Base-by-base conservation (phyloP, 2,888 invertebrate genomes). In the Tipula unca region DNA sequence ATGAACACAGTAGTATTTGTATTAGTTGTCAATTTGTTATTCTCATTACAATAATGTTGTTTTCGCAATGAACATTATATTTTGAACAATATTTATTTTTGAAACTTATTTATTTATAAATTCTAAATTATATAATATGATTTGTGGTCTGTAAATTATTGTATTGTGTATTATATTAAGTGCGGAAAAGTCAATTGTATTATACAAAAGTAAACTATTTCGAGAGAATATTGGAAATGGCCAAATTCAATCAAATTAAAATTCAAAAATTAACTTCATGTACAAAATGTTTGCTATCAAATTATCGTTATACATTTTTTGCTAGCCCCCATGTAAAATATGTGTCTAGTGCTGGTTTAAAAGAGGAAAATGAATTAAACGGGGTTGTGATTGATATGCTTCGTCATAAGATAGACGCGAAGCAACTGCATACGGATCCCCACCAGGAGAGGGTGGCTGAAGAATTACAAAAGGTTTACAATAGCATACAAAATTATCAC, bases 371-470 rank as follows among this genome's bases (percentile, higher is more conserved):
- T 69, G 69, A 69, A 69, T 69, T 69, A 25, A 69, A 8, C 3
- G 69, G 69, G 0, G 20, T 25, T 10, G 69, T 69, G 25, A 69
- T 69, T 69, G 69, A 69, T 10, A 10, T 25, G 13, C 69, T 69
- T 2, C 69, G 69, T 25, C 20, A 69, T 69, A 69, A 69, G 69
- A 13, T 69, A 10, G 69, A 69, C 3, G 13, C 25, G 0, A 94
- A 94, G 5, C 92, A 92, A 88, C 89, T 96, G 86, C 90, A 91
- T 87, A 91, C 92, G 85, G 98, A 98, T 91, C 90, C 92, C 25
- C 93, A 95, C 88, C 98, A 98, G 89, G 91, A 93, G 87, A 92
- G 91, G 88, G 94, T 98, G 14, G 93, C 95, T 35, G 90, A 94
- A 87, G 92, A 93, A 29, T 92, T 98, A 86, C 95, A 98, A 89